These are phyloP conservation scores for Ariolimax columbianus DNA, from an alignment of 2,888 invertebrate species.

Conservation along the genomic window DNA sequence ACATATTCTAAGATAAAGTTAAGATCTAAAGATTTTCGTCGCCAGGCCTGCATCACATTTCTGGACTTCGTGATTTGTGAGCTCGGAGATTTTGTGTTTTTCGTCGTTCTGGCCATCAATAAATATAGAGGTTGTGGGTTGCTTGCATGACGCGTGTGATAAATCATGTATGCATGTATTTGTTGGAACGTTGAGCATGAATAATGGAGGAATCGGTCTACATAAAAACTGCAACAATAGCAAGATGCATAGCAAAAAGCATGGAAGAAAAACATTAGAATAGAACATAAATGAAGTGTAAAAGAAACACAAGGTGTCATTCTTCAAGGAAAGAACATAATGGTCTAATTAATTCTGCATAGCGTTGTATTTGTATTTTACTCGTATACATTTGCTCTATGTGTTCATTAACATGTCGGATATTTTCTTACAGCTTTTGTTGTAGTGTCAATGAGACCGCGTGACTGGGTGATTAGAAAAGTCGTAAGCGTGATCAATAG, in stretches of 20 bases:
- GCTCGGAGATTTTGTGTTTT: not conserved
- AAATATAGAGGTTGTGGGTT: not conserved
- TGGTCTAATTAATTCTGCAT: too few species aligned
- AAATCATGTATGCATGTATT: not conserved
- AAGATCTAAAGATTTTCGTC: not conserved
- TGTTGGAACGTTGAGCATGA: not conserved
- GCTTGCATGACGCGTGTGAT: not conserved
- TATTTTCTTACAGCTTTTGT: too few species aligned
- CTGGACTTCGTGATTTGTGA: not conserved
- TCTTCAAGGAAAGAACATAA: too few species aligned
- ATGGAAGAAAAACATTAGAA: not conserved
- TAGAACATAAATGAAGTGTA: too few species aligned
- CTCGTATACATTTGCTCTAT: too few species aligned
- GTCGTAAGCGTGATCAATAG: too few species aligned
- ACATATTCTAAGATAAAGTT: not conserved
- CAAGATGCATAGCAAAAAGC: not conserved
- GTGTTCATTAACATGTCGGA: too few species aligned
- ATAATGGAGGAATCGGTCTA: not conserved
- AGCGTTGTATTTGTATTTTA: too few species aligned
- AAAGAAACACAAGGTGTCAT: too few species aligned
- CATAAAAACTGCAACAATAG: not conserved
- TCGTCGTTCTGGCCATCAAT: not conserved
- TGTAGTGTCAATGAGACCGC: too few species aligned
- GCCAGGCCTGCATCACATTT: not conserved
- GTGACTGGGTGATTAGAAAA: too few species aligned